Conservation (phyloP, 2,797 vertebrate species). For the Tangara arthus region DNA sequence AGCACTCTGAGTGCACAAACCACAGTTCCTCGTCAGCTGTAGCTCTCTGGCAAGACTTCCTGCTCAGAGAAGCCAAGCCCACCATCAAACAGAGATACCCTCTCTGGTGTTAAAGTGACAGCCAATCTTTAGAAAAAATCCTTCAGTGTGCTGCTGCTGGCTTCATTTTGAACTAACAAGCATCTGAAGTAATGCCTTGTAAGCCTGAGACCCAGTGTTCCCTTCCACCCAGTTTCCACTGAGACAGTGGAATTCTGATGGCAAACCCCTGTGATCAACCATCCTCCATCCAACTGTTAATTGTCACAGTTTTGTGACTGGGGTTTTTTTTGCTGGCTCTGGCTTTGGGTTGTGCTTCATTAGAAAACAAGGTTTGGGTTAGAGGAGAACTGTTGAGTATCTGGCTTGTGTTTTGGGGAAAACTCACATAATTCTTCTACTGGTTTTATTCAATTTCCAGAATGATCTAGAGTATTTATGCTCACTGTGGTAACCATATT, state of each 20-base stretch:
- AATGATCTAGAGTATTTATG: not conserved
- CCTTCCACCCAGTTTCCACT: not conserved
- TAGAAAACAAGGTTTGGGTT: not conserved
- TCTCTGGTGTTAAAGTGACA: not conserved
- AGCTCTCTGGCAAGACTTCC: not conserved
- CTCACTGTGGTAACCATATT: not conserved
- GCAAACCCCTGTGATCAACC: not conserved
- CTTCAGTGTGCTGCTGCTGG: not conserved
- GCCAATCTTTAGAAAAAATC: not conserved
- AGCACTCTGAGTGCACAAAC: not conserved
- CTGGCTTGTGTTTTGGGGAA: not conserved
- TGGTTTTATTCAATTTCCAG: not conserved
- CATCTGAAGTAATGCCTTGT: fast-evolving
- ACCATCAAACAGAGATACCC: not conserved
- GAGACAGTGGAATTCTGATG: not conserved
- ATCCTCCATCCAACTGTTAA: not conserved
- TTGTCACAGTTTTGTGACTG: not conserved
- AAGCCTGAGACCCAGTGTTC: not conserved
- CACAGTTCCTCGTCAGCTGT: not conserved
- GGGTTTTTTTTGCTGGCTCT: not conserved
- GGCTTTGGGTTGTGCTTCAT: not conserved
- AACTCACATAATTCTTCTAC: not conserved
- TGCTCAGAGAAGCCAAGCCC: not conserved
- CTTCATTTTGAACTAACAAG: not conserved
- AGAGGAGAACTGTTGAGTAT: not conserved